phyloP scores from a whole-genome alignment of 2,888 invertebrate species.

The Chrysolina oricalcia region DNA sequence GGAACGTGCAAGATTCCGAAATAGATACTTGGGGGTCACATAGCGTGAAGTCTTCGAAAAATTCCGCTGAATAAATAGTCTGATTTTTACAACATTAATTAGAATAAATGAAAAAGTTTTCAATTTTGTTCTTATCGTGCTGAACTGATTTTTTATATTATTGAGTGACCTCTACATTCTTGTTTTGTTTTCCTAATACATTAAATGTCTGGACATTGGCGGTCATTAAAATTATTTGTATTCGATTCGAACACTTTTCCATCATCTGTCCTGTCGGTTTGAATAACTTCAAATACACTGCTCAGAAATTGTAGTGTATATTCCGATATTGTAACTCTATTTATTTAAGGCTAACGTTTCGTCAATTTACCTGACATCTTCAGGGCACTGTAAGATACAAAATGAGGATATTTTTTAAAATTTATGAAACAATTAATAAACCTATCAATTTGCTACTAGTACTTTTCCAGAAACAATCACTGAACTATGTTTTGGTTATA shows the following conservation, averaged over 20 bases:
- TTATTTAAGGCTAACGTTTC: too few species aligned
- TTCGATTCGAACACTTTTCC: not conserved
- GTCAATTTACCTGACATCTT: too few species aligned
- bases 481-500: too few species aligned
- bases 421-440: too few species aligned
- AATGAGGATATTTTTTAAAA: too few species aligned
- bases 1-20: constrained; percentile 9
- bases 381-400: too few species aligned
- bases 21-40: constrained; percentile 1
- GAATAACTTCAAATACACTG: not conserved
- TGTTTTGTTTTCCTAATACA: not conserved
- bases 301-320: too few species aligned
- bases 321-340: too few species aligned
- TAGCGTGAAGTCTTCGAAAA: not conserved
- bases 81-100: not conserved
- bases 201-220: constrained; percentile 1
- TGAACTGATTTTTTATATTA: not conserved
- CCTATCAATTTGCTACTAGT: too few species aligned
- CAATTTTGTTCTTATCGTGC: not conserved
- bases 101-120: not conserved
- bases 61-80: not conserved
- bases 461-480: too few species aligned
- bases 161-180: not conserved
- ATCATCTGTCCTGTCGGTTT: constrained; percentile 5
- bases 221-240: constrained; percentile 3